Conservation (phyloP, 1,140 invertebrate genomes). For the Leptinotarsa defecta region DNA sequence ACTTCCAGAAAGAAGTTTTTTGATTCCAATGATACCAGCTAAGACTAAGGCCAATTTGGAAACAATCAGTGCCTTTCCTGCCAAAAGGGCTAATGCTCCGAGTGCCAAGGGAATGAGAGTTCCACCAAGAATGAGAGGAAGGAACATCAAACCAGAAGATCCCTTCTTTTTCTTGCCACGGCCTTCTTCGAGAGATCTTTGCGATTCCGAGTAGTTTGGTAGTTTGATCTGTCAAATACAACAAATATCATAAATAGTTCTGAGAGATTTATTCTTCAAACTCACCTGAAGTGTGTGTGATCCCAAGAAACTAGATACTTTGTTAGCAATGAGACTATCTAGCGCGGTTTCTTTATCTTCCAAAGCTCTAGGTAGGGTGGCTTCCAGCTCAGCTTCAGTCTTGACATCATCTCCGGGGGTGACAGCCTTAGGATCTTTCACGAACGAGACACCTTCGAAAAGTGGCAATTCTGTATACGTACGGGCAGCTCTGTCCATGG, state of each 20-base stretch:
- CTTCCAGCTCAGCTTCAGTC: slow-evolving; percentile 67
- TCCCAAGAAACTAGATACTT: slow-evolving; percentile 72
- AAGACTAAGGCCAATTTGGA: slow-evolving; percentile 80
- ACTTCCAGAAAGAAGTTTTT: slow-evolving; percentile 72
- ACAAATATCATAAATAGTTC: background rate
- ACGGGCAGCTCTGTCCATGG: slow-evolving; percentile 71
- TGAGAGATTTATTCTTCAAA: background rate
- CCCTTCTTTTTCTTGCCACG: slow-evolving; percentile 72
- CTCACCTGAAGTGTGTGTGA: slow-evolving; percentile 75
- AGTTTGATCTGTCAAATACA: slow-evolving; percentile 63
- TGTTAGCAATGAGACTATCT: slow-evolving; percentile 75
- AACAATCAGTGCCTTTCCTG: slow-evolving; percentile 82
- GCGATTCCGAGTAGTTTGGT: slow-evolving; percentile 66
- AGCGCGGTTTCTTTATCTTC: slow-evolving; percentile 73
- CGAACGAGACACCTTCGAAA: slow-evolving; percentile 73
- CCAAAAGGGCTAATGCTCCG: slow-evolving; percentile 76
- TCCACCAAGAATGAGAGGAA: slow-evolving; percentile 76
- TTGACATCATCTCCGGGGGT: slow-evolving; percentile 53
- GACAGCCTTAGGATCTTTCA: slow-evolving; percentile 62
- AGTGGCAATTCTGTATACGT: slow-evolving; percentile 65
- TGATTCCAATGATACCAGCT: slow-evolving; percentile 80
- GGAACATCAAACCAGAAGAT: slow-evolving; percentile 71
- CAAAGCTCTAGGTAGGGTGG: slow-evolving; percentile 69
- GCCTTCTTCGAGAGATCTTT: slow-evolving; percentile 63
- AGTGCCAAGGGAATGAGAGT: slow-evolving; percentile 79